Evolutionary conservation across 2,888 invertebrate genomes (phyloP).

Genomic region (Desoria tigrina): DNA sequence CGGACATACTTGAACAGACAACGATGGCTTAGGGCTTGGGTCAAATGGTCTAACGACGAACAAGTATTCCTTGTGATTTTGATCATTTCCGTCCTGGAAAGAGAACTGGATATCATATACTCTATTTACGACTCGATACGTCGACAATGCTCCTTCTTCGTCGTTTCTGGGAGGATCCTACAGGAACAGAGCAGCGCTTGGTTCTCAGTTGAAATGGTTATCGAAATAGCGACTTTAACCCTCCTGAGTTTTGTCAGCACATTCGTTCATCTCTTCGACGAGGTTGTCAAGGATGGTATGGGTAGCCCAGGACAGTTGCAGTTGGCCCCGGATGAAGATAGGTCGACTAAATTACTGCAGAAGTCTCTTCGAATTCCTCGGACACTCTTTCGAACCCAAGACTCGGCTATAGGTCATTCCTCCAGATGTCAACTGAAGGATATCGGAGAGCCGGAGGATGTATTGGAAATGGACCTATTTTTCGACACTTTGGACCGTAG

Average conservation of each 20-base stretch:
- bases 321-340: too few relatives aligned
- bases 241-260: constrained; percentile 16
- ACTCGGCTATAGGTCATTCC: too few relatives aligned
- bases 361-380: too few relatives aligned
- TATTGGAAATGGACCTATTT: too few relatives aligned
- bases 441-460: too few relatives aligned
- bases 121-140: background rate
- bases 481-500: too few relatives aligned
- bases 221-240: constrained; percentile 21
- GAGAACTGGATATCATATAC: background rate
- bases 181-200: constrained; percentile 19
- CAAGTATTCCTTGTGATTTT: background rate
- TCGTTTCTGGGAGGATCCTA: background rate
- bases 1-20: background rate
- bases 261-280: constrained; percentile 13
- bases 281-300: too few relatives aligned
- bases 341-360: too few relatives aligned
- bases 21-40: background rate
- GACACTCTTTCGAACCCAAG: too few relatives aligned
- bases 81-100: background rate
- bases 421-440: too few relatives aligned
- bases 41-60: background rate
- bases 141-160: background rate
- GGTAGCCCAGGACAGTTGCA: too few relatives aligned
- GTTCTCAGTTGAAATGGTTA: constrained; percentile 7